Conservation (phyloP, 2,797 vertebrate genomes). For the Myotis daubentonii region DNA sequence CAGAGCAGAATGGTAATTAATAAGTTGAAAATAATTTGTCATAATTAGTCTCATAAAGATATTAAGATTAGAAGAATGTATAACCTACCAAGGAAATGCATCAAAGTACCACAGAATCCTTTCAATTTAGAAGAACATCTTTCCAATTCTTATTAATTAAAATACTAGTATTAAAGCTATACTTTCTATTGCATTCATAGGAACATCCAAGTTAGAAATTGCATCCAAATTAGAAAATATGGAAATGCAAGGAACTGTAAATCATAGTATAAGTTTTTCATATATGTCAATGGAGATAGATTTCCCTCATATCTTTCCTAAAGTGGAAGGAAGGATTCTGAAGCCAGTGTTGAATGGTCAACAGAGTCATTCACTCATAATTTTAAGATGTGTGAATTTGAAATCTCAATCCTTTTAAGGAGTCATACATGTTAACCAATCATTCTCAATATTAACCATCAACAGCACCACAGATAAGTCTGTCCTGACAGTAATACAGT, state of each 20-base stretch:
- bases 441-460: background rate
- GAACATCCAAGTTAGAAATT: background rate
- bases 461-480: background rate
- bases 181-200: background rate
- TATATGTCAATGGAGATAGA: background rate
- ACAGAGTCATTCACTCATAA: background rate
- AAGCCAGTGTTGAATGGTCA: background rate
- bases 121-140: constrained; percentile 23
- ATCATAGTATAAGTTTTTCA: background rate
- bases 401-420: background rate
- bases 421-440: background rate
- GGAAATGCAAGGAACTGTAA: background rate
- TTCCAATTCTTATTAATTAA: background rate
- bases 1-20: background rate
- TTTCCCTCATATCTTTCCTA: background rate
- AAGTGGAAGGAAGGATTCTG: background rate
- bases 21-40: background rate
- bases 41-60: background rate
- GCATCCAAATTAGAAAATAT: background rate
- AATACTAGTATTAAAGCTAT: background rate
- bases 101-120: background rate
- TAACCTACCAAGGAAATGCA: background rate
- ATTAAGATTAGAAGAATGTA: background rate
- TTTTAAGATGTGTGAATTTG: background rate
- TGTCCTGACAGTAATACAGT: background rate